Evolutionary conservation across 1,140 invertebrate genomes (phyloP).

Genomic region (Pseudachorutes palmiensis): DNA sequence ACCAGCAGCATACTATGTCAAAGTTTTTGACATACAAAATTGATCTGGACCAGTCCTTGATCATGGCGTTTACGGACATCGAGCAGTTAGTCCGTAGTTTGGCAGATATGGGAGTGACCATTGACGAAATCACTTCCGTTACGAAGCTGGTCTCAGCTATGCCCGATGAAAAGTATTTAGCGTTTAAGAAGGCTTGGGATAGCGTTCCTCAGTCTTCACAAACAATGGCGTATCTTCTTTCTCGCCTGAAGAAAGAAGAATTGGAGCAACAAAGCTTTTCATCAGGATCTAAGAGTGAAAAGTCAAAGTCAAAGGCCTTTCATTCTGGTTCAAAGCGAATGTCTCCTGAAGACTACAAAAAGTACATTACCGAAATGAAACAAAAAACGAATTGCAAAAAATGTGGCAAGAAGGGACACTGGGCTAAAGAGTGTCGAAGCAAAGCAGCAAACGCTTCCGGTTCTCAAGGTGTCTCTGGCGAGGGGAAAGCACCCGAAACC

Average conservation of each 20-base stretch:
- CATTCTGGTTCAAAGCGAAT: not conserved
- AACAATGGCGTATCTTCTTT: conserved; percentile 10
- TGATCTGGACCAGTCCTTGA: not conserved
- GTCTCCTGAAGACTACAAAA: not conserved
- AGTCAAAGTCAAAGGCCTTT: conserved; percentile 1
- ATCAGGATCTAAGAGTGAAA: not conserved
- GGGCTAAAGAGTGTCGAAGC: conserved; percentile 14
- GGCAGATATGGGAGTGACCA: conserved; percentile 15
- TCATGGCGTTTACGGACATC: conserved; percentile 14
- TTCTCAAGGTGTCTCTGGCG: not conserved
- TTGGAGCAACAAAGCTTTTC: conserved; percentile 3
- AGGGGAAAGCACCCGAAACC: not conserved
- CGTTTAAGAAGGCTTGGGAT: conserved; percentile 21
- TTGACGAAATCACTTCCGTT: not conserved
- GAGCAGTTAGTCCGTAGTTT: conserved; percentile 9
- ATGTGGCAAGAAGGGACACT: conserved; percentile 15
- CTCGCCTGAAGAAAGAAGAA: conserved; percentile 14
- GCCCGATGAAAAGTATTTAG: conserved; percentile 4
- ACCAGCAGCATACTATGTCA: conserved; percentile 18
- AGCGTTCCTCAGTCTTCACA: conserved; percentile 4
- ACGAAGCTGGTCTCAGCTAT: conserved; percentile 18
- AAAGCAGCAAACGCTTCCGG: not conserved
- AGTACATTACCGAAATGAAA: conserved; percentile 14
- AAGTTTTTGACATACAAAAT: conserved; percentile 16
- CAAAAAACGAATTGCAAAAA: conserved; percentile 8